Conservation (phyloP, 2,113 vertebrate species). For the Erythrolamprus reginae region DNA sequence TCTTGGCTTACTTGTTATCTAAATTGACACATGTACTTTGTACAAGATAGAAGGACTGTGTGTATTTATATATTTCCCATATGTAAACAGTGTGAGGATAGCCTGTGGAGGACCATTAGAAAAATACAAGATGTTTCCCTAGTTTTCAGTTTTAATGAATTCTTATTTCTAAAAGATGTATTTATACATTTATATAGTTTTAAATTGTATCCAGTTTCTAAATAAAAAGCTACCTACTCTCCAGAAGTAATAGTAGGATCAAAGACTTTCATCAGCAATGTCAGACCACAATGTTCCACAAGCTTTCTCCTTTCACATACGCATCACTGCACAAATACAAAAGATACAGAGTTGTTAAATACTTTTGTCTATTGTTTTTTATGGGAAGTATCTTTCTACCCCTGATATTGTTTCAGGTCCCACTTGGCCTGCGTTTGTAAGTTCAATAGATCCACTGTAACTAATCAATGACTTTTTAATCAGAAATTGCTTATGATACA, state of each 20-base stretch:
- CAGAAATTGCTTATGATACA: not conserved
- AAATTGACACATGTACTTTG: not conserved
- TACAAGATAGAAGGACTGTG: not conserved
- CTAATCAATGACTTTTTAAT: not conserved
- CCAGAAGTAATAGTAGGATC: not conserved
- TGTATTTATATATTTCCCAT: not conserved
- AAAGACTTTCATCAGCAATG: not conserved
- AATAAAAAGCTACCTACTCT: not conserved
- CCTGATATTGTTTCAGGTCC: not conserved
- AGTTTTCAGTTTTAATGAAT: not conserved
- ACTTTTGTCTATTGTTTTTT: not conserved
- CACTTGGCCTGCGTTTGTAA: not conserved
- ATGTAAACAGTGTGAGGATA: not conserved
- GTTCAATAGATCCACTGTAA: not conserved
- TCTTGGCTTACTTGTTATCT: not conserved
- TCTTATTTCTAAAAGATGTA: not conserved
- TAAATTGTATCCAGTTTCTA: not conserved
- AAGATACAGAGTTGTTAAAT: not conserved
- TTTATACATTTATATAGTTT: not conserved
- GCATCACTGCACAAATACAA: not conserved
- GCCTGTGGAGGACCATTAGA: not conserved
- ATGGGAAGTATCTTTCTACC: not conserved
- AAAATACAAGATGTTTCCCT: not conserved
- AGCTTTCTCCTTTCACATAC: not conserved
- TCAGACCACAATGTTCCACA: not conserved